These are phyloP conservation scores for Puffinus mauretanicus DNA, from an alignment of 2,113 vertebrate species.

Conservation along the genomic window DNA sequence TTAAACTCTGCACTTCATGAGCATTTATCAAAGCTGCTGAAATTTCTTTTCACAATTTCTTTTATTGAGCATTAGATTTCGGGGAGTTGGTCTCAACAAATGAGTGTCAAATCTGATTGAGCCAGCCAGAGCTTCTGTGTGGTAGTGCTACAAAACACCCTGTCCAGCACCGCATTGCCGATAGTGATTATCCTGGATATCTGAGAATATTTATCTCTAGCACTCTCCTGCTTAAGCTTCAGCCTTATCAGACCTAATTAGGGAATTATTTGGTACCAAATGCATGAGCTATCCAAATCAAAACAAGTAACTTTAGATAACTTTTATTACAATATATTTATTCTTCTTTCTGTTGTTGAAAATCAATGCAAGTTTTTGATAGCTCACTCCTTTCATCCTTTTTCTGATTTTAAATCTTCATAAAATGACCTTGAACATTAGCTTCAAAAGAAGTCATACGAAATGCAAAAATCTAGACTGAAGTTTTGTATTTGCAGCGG, in stretches of 20 bases:
- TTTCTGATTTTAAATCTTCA: background rate
- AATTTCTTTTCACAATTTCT: background rate
- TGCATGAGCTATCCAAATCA: background rate
- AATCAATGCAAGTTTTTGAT: background rate
- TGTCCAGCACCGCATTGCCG: background rate
- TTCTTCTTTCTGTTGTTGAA: background rate
- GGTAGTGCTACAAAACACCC: background rate
- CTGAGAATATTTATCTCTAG: constrained; percentile 23
- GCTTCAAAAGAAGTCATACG: background rate
- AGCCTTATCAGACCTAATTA: constrained; percentile 25
- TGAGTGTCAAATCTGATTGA: background rate
- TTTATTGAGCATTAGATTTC: background rate
- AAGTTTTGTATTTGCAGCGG: background rate
- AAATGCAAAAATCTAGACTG: background rate
- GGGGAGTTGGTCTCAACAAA: background rate
- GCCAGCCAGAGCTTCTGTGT: background rate
- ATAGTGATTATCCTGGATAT: background rate
- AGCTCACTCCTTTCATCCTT: background rate
- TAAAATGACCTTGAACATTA: background rate
- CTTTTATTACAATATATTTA: background rate
- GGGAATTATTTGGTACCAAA: background rate
- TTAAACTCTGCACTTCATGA: background rate
- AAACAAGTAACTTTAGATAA: background rate
- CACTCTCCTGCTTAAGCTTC: constrained; percentile 22
- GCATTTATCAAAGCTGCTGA: background rate